Evolutionary conservation across 1,140 invertebrate genomes (phyloP), one percentile per base, ranked within the genome.

Genomic region (Piezodorus guildinii): DNA sequence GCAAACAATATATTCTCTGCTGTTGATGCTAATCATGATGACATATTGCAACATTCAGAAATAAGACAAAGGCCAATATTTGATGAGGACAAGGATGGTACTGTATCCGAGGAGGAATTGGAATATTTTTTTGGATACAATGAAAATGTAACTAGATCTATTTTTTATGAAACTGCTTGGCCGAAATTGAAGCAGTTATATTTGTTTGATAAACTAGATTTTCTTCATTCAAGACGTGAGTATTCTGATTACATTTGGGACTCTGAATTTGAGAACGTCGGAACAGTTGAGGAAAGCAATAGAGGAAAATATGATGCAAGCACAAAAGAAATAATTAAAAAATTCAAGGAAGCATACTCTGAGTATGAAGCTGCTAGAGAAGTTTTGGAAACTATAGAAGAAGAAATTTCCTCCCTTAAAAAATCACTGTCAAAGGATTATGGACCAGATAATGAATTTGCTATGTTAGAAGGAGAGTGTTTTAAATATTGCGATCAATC

Each of bases 401-500:
- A 81, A n/a, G 87, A 94, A 73, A 85, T 96, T 6, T 81, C 80
- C 73, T 85, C 83, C 52, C 80, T 91, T 10, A 82, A 89, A 71
- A 82, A 87, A 46, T 83, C 84, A 69, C 72, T 93, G 10, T 82
- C 85, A 25, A 85, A 88, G 71, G 95, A 99, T 77, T 97, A 91
- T 76, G 96, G 96, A 0, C 76, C 80, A 1, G 84, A 97, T 54
- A 85, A 92, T 67, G 92, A 95, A 72, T 99, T 88, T 79, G 85
- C 89, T 0, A 75, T 85, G 3, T 73, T 99, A 4, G 86, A 94
- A 73, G 92, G 88, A 5, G 80, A 96, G 70, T 99, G 96, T 72
- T 95, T 89, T 71, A 92, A 96, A 68, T 91, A 82, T 73, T 83
- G 85, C 45, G 94, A 98, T 71, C 80, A 89, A 58, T 94, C 99